Conservation (phyloP, 2,888 invertebrate genomes). For the Biston betularia region DNA sequence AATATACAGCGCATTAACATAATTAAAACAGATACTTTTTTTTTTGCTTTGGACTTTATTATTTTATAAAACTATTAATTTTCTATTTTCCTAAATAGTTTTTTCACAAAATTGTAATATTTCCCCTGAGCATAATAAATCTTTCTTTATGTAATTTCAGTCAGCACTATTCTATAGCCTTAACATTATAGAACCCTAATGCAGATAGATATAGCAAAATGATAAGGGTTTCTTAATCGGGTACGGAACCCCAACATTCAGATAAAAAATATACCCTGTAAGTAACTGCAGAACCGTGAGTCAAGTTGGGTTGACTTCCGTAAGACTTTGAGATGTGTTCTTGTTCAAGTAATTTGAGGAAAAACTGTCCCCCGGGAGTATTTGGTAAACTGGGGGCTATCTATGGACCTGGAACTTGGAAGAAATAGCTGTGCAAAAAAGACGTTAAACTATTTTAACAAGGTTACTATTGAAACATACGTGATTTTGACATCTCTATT, state of each 20-base stretch:
- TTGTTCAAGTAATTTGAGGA: slow-evolving; percentile 15
- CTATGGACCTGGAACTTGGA: not conserved
- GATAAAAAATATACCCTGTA: not conserved
- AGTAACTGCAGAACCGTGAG: slow-evolving; percentile 1
- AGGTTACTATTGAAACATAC: not conserved
- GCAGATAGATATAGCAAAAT: not conserved
- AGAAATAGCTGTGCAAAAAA: not conserved
- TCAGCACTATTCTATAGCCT: no score
- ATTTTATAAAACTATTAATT: no score
- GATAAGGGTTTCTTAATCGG: not conserved
- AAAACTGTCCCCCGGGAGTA: slow-evolving; percentile 14
- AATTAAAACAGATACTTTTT: no score
- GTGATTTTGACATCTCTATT: no score
- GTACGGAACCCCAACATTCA: not conserved
- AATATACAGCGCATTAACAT: no score
- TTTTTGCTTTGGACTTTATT: no score
- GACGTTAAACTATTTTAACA: not conserved
- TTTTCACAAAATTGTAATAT: no score
- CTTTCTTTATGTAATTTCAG: no score
- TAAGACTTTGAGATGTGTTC: slow-evolving; percentile 11
- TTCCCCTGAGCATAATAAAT: no score
- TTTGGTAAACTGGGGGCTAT: slow-evolving; percentile 2
- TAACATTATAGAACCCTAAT: no score
- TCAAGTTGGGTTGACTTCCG: slow-evolving; percentile 13
- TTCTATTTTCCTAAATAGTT: no score